Conservation (phyloP, 2,113 vertebrate genomes). For the Heterotis niloticus region DNA sequence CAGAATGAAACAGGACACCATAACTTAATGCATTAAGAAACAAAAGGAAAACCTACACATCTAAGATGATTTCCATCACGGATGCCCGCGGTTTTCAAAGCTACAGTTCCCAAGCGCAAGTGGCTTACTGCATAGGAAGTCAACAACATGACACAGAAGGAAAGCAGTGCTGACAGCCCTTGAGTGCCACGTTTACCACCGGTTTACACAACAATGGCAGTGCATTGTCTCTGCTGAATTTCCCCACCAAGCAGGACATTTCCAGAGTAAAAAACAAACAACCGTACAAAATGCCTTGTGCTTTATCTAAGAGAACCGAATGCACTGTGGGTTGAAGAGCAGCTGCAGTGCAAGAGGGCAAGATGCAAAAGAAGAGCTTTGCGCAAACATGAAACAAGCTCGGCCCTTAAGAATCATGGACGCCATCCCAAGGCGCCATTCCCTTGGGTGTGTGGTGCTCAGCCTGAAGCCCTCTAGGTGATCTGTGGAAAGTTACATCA, state of each 20-base stretch:
- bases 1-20: constrained; percentile 35
- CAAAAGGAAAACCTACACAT: neutral
- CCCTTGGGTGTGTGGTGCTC: neutral
- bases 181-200: neutral
- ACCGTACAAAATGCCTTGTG: neutral
- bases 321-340: no score
- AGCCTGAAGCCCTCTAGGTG: neutral
- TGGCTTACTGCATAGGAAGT: neutral
- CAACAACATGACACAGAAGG: neutral
- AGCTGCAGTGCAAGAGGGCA: neutral
- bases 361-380: no score
- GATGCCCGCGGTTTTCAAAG: constrained; percentile 23
- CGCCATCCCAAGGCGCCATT: neutral
- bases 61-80: neutral
- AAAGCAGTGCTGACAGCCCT: no score
- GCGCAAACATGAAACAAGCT: neutral
- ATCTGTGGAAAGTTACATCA: neutral
- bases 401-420: neutral
- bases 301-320: neutral
- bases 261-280: neutral
- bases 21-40: constrained; percentile 35
- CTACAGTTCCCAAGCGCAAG: constrained; percentile 25
- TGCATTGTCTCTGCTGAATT: neutral
- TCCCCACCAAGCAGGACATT: neutral
- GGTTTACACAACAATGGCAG: neutral